Evolutionary conservation across 2,797 vertebrate genomes (phyloP), one percentile per base, ranked within the genome.

Genomic region (Myotis daubentonii): DNA sequence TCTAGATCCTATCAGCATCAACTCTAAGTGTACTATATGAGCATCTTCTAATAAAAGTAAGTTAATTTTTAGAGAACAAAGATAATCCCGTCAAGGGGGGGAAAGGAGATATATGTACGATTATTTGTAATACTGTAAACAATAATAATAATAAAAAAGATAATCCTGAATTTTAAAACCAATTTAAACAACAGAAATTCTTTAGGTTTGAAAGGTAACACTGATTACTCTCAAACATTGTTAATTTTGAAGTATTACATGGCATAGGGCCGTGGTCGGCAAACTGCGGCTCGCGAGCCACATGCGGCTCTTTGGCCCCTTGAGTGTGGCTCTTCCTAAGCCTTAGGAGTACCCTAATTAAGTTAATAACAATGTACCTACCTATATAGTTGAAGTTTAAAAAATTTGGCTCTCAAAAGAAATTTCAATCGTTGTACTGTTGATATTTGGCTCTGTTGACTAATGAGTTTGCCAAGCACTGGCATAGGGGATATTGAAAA

Each of bases 51-150:
- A 28, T 78, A 66, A 93, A 93, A 41, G 53, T 74, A 44, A 76
- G 41, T 89, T 71, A 78, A 51, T 38, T 85, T 93, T 90, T 68
- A 88, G 71, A 82, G 30, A 16, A 66, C 87, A 90, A 68, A 60
- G 10, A 28, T 57, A 38, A 85, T 80, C 10, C 11, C 72, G 28
- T 30, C 28, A 62, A 30, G 3, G 28, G 60, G 28, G 57, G 53
- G 25, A 3, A 15, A 30, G 12, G 60, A 30, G 2, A 62, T 62
- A 62, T 6, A 30, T 62, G 12, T 30, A 62, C 60, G 30, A 30
- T 28, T 62, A 62, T 30, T 30, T 62, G 13, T 62, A 62, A 62
- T 15, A 62, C 5, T 62, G 30, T 62, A 62, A 62, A 62, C 60
- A 62, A 62, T 30, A 62, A 62, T 30, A 60, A 55, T 20, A 55